Base-by-base conservation (phyloP, 2,113 vertebrate genomes). In the Solea senegalensis region DNA sequence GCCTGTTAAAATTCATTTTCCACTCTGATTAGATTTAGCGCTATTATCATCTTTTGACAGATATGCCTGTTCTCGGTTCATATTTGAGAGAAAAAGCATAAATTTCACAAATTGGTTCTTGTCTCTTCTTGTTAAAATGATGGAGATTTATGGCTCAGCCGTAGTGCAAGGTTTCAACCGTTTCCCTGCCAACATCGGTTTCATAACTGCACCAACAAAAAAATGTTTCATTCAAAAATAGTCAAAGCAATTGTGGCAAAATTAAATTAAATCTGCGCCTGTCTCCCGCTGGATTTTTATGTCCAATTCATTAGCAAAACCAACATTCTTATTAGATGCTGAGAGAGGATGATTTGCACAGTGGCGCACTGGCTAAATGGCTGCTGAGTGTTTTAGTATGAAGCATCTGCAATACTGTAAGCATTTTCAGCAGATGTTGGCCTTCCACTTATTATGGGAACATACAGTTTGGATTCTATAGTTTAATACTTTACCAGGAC, bases 1-100 rank as follows among this genome's bases (percentile, higher is more conserved):
- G 88, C 81, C 81, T 54, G 81, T 93, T 92, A 92, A 94, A 93
- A 94, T 92, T 89, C 65, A 94, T 94, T 92, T 94, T 92, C 85
- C 81, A 77, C 80, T 77, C 88, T 89, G 84, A 93, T 94, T 92
- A 65, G 86, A 92, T 93, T 92, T 88, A 79, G 74, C 21, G 54
- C 69, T 82, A 82, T 92, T 85, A 90, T 91, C 86, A 82, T 69
- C 43, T 69, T 76, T 63, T 81, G 82, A 88, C 86, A 85, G 85
- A 91, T 90, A 85, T 86, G 84, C 81, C 84, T 58, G 72, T 80
- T 83, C 82, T 86, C 90, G 81, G 86, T 93, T 91, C 92, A 93
- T 93, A 92, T 93, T 91, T 89, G 82, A 86, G 73, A 73, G 80
- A 70, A 78, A 81, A 87, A 85, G 64, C 85, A 89, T 91, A 92